Conservation (phyloP, 2,797 vertebrate genomes). For the Cyclura pinguis region DNA sequence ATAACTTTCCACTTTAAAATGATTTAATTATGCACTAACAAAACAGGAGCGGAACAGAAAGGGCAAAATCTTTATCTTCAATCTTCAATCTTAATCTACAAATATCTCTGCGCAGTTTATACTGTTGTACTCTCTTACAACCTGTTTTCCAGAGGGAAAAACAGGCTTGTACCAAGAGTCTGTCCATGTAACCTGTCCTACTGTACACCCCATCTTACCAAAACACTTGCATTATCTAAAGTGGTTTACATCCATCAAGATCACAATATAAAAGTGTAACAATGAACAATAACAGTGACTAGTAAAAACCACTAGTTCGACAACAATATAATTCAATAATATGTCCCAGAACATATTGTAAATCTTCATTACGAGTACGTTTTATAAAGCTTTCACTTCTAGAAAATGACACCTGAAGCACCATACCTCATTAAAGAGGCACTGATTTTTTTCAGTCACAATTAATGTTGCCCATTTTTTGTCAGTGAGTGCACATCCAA, state of each 20-base stretch:
- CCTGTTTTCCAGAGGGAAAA: background rate
- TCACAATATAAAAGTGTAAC: background rate
- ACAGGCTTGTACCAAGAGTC: background rate
- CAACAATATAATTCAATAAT: background rate
- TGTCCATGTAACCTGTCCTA: background rate
- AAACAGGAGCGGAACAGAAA: conserved; percentile 3
- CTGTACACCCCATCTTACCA: background rate
- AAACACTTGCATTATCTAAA: background rate
- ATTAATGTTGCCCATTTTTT: background rate
- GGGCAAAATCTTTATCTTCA: background rate
- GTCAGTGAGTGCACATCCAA: background rate
- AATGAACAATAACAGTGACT: background rate
- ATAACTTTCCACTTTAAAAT: background rate
- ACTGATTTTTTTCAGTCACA: background rate
- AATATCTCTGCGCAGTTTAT: conserved; percentile 4
- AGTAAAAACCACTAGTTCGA: background rate
- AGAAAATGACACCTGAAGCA: background rate
- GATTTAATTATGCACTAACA: conserved; percentile 7
- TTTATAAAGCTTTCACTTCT: background rate
- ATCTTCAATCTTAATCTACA: background rate
- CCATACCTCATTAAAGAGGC: background rate
- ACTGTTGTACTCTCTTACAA: background rate
- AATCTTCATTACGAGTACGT: background rate
- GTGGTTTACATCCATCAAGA: background rate
- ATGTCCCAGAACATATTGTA: background rate